Percentiles rank a stretch among this genome's conserved stretches.
These are phyloP conservation scores for Lutjanus argentimaculatus DNA, from an alignment of 2,797 vertebrate genomes.

Conservation along the genomic window DNA sequence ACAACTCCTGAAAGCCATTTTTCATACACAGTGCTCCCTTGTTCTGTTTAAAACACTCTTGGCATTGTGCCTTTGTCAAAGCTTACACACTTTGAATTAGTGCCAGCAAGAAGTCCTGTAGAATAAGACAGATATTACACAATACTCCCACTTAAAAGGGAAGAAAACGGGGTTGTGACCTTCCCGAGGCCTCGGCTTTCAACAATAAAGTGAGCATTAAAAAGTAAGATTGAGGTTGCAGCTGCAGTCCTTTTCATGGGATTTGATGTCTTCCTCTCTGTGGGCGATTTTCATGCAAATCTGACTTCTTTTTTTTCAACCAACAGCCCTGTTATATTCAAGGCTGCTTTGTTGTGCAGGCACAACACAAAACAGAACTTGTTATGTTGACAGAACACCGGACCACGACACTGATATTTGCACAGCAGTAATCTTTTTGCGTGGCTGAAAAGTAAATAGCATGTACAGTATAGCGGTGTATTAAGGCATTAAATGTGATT, in stretches of 20 bases:
- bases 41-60: conserved; percentile 57
- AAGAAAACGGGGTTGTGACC: conserved; percentile 40
- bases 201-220: conserved; percentile 40
- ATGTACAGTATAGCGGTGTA: not conserved
- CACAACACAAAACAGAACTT: conserved; percentile 23
- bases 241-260: conserved; percentile 41
- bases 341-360: conserved; percentile 14
- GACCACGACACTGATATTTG: conserved; percentile 5
- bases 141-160: conserved; percentile 18
- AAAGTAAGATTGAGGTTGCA: conserved; percentile 35
- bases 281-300: conserved; percentile 55
- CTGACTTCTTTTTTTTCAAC: conserved; percentile 21
- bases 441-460: conserved; percentile 11
- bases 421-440: conserved; percentile 1
- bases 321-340: conserved; percentile 21
- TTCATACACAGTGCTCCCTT: conserved; percentile 2
- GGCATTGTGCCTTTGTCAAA: conserved; percentile 50
- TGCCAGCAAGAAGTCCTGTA: not conserved
- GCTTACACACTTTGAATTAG: conserved; percentile 28
- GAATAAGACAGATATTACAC: conserved; percentile 34
- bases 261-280: conserved; percentile 45
- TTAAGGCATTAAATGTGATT: conserved; percentile 26
- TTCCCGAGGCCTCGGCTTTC: conserved; percentile 20
- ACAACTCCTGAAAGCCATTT: conserved; percentile 27
- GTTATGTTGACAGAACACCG: conserved; percentile 30